Evolutionary conservation across 1,140 invertebrate species (phyloP).

Genomic region (Diabrotica undecimpunctata): DNA sequence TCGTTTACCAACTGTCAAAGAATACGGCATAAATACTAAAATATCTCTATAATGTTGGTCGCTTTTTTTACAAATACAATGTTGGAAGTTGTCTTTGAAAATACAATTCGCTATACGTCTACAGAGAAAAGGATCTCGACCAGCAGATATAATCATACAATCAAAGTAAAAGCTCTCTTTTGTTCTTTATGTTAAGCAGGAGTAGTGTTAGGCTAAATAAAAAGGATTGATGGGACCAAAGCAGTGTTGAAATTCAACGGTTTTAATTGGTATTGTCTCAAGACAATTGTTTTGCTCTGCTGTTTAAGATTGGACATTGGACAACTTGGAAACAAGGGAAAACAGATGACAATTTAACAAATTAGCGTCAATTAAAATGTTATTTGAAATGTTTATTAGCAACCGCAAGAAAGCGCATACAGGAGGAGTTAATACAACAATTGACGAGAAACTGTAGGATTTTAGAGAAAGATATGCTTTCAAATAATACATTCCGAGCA

Average conservation of each 20-base stretch:
- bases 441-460: slow-evolving; percentile 16
- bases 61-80: too few relatives aligned
- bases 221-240: too few relatives aligned
- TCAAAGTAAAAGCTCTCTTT: not conserved
- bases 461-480: slow-evolving; percentile 3
- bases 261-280: not conserved
- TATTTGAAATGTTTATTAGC: slow-evolving; percentile 15
- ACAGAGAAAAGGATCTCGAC: not conserved
- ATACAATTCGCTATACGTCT: too few relatives aligned
- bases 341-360: slow-evolving; percentile 15
- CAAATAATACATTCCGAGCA: slow-evolving; percentile 9
- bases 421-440: not conserved
- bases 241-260: too few relatives aligned
- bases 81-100: too few relatives aligned
- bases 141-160: not conserved
- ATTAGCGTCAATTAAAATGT: slow-evolving; percentile 11
- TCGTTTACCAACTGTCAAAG: not conserved
- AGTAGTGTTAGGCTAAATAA: too few relatives aligned
- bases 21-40: too few relatives aligned
- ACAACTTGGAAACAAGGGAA: slow-evolving; percentile 11
- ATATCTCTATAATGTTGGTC: too few relatives aligned
- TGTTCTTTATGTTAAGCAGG: too few relatives aligned
- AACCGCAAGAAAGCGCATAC: slow-evolving; percentile 15
- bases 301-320: slow-evolving; percentile 15
- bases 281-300: not conserved